Conservation (phyloP, 2,113 vertebrate species). For the Rhadina sibilatrix region DNA sequence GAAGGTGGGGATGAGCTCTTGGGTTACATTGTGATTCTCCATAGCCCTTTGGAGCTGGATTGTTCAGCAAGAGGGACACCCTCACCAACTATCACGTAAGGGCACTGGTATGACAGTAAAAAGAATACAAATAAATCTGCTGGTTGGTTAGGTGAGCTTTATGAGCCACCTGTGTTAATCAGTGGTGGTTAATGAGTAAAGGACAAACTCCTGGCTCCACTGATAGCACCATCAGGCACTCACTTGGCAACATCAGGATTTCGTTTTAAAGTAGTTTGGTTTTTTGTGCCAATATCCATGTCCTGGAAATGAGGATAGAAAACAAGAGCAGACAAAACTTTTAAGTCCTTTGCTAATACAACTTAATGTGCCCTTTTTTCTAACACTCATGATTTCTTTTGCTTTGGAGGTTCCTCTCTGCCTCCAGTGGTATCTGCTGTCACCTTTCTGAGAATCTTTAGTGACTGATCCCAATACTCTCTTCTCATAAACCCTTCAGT, state of each 20-base stretch:
- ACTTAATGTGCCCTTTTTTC: background rate
- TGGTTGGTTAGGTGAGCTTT: background rate
- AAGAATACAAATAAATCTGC: background rate
- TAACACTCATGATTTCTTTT: background rate
- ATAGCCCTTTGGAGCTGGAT: constrained; percentile 86
- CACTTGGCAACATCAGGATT: background rate
- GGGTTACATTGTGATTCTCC: constrained; percentile 80
- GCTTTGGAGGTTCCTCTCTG: background rate
- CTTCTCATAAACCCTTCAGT: background rate
- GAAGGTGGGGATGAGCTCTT: constrained; percentile 80
- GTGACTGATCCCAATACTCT: background rate
- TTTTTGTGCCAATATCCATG: background rate
- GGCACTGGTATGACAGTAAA: constrained; percentile 8
- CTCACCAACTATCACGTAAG: constrained; percentile 86
- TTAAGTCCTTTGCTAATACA: background rate
- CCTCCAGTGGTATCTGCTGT: background rate
- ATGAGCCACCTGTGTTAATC: background rate
- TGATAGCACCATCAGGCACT: background rate
- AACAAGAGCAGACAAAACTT: background rate
- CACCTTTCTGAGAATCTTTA: background rate
- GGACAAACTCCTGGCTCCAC: background rate
- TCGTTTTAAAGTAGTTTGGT: background rate
- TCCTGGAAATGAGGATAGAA: background rate
- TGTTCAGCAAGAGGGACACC: constrained; percentile 86
- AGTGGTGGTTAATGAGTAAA: background rate